Percentiles rank a stretch among this genome's conserved stretches.
Evolutionary conservation across 2,113 vertebrate species (phyloP).

Genomic region (Atlantisia rogersi): DNA sequence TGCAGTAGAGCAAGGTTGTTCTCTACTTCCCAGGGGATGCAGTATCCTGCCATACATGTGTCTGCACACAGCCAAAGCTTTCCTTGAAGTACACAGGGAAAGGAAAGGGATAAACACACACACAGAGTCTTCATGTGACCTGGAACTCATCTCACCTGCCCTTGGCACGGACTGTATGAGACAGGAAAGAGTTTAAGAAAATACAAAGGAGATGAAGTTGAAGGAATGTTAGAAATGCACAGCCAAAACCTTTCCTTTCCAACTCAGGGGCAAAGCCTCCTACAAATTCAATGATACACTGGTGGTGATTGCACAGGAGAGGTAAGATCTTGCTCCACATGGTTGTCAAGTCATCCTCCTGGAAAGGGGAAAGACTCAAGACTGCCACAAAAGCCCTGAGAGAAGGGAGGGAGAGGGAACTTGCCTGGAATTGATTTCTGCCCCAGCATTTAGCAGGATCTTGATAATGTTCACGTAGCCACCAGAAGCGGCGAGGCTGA

Average conservation of each 20-base stretch:
- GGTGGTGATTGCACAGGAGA: accelerated
- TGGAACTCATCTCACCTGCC: background rate
- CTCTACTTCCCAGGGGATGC: background rate
- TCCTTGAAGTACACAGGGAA: accelerated
- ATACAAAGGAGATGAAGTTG: background rate
- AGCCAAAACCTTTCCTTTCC: background rate
- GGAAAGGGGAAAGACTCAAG: background rate
- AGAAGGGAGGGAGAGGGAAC: constrained; percentile 19
- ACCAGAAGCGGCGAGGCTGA: constrained; percentile 96
- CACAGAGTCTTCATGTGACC: background rate
- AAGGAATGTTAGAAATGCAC: background rate
- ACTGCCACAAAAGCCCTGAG: background rate
- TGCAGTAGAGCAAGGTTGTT: background rate
- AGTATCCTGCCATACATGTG: background rate
- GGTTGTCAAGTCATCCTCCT: background rate
- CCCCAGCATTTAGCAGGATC: constrained; percentile 96
- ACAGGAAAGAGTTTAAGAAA: background rate
- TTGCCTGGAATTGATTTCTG: constrained; percentile 98
- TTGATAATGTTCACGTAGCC: constrained; percentile 99
- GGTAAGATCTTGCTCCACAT: background rate
- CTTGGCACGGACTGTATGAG: background rate
- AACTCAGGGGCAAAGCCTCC: background rate
- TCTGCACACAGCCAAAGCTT: background rate
- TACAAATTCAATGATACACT: background rate
- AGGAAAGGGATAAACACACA: background rate